Evolutionary conservation across 35 echinoderm and acorn worm genomes (phyloP), one percentile per base, ranked within the genome.

Genomic region (Strongylocentrotus purpuratus): DNA sequence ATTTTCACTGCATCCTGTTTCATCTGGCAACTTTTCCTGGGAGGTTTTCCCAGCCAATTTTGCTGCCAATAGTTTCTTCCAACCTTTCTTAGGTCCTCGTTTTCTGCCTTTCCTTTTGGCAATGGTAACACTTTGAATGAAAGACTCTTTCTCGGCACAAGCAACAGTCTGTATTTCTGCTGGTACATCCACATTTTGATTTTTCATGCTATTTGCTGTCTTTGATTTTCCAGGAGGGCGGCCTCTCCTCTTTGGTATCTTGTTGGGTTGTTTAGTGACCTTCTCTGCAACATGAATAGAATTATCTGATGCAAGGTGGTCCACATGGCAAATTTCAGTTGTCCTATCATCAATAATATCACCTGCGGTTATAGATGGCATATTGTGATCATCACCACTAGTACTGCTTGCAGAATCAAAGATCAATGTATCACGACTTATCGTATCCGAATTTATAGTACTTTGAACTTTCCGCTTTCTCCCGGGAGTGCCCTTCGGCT

Each of bases 101-200:
- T 93, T 93, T 46, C 91, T 93, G 46, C 91, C 46, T 28, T 93
- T 93, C 48, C 91, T 47, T 28, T 93, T 93, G 10, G 91, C 91
- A 48, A 93, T 58, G 31, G 91, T 93, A 5, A 93, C 48, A 48
- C 46, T 58, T 58, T 93, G 91, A 93, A 93, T 93, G 91, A 93
- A 93, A 93, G 91, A 93, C 91, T 93, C 91, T 58, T 93, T 58
- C 45, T 93, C 45, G 2, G 48, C 46, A 93, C 48, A 41, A 89
- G 45, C 48, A 93, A 93, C 48, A 20, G 91, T 93, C 13, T 93
- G 47, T 32, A 46, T 58, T 48, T 47, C 47, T 32, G 13, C 48
- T 93, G 91, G 46, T 58, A 35, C 33, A 17, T 45, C 31, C 45
- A 46, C 87, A 45, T 46, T 89, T 41, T 4, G 33, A 33, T 33